Evolutionary conservation across 2,888 invertebrate species (phyloP).

Genomic region (Athalia circularis): DNA sequence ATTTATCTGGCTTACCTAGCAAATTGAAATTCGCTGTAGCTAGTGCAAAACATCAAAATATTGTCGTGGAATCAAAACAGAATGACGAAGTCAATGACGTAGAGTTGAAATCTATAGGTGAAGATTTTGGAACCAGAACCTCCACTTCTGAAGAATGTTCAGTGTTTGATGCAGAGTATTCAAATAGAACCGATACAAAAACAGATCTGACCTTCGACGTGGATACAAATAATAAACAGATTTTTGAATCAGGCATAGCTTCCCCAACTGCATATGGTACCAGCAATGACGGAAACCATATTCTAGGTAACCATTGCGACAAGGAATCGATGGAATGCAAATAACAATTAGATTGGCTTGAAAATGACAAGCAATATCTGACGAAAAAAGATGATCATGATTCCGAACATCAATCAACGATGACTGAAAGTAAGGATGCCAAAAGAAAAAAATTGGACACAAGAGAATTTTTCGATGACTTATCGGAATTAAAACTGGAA

Average conservation of each 20-base stretch:
- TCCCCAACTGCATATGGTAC: too few relatives aligned
- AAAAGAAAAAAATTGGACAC: not conserved
- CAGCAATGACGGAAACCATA: too few relatives aligned
- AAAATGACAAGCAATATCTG: too few relatives aligned
- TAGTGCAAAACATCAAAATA: slow-evolving; percentile 27
- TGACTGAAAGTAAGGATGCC: not conserved
- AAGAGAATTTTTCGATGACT: not conserved
- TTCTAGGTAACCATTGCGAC: too few relatives aligned
- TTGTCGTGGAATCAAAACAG: not conserved
- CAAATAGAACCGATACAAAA: too few relatives aligned
- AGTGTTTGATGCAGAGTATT: not conserved
- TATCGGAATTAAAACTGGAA: slow-evolving; percentile 19
- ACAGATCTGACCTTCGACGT: not conserved
- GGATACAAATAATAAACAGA: not conserved
- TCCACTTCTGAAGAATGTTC: not conserved
- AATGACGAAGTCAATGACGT: not conserved
- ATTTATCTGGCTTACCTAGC: not conserved
- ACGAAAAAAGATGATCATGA: not conserved
- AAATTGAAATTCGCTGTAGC: slow-evolving; percentile 9
- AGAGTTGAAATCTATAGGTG: slow-evolving; percentile 35
- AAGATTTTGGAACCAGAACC: slow-evolving; percentile 5
- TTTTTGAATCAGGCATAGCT: too few relatives aligned
- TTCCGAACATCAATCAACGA: not conserved
- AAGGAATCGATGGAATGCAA: too few relatives aligned
- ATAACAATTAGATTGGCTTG: too few relatives aligned